These are phyloP conservation scores for Brachystomella parvula DNA, from an alignment of 1,140 invertebrate species.

Conservation along the genomic window DNA sequence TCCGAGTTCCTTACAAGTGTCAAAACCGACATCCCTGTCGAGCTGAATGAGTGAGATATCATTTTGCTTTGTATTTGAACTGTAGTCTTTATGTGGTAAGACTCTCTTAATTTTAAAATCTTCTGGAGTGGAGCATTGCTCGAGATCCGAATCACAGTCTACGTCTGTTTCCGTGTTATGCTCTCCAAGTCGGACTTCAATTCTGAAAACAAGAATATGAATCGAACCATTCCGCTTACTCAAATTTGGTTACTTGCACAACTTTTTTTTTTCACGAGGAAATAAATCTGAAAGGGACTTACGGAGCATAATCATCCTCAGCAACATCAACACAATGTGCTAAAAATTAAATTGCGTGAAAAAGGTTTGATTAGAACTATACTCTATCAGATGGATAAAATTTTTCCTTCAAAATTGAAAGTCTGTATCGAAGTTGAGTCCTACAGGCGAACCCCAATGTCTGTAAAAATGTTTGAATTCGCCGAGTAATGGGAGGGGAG, in stretches of 20 bases:
- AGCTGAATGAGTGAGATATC: conserved; percentile 59
- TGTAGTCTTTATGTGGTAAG: conserved; percentile 27
- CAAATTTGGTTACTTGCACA: not conserved
- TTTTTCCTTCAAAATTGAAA: not conserved
- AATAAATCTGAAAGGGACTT: conserved; percentile 8
- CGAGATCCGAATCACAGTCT: conserved; percentile 51
- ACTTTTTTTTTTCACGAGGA: not conserved
- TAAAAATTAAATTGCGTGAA: conserved; percentile 14
- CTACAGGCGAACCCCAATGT: too few species aligned
- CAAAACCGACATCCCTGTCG: conserved; percentile 45
- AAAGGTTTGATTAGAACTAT: not conserved
- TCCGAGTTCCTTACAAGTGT: conserved; percentile 19
- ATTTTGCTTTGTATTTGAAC: conserved; percentile 43
- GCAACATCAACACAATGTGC: conserved; percentile 10
- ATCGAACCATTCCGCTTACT: not conserved
- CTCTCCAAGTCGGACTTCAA: conserved; percentile 55
- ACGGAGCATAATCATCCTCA: conserved; percentile 17
- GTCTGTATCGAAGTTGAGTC: too few species aligned
- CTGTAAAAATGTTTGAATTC: too few species aligned
- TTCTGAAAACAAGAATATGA: conserved; percentile 42
- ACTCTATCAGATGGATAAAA: not conserved
- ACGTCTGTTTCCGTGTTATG: conserved; percentile 49
- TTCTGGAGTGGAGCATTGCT: conserved; percentile 20
- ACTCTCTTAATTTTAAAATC: conserved; percentile 32
- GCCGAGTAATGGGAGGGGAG: too few species aligned